Conservation (phyloP, 1,140 invertebrate species). For the Drosophila pseudoobscura region DNA sequence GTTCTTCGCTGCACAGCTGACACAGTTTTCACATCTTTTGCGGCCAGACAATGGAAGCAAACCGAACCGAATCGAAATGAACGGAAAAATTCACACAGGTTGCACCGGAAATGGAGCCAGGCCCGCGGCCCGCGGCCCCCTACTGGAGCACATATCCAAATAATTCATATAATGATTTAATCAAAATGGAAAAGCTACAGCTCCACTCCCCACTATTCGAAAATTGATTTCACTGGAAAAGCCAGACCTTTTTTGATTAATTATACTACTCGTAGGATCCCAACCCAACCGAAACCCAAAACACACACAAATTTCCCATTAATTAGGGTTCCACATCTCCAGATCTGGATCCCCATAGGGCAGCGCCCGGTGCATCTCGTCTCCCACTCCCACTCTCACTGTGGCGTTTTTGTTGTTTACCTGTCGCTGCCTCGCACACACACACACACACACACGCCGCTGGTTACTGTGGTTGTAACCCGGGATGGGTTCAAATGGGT, state of each 20-base stretch:
- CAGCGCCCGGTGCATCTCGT: slow-evolving; percentile 22
- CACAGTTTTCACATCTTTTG: slow-evolving; percentile 53
- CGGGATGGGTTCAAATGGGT: slow-evolving; percentile 73
- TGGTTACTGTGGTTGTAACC: neutral
- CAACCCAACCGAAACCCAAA: no score
- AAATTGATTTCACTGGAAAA: slow-evolving; percentile 45
- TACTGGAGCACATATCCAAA: slow-evolving; percentile 1
- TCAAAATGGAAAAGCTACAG: slow-evolving; percentile 29
- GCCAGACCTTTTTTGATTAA: slow-evolving; percentile 57
- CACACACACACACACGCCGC: neutral
- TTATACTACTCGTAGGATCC: slow-evolving; percentile 22
- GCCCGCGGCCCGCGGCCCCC: no score
- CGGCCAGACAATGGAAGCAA: slow-evolving; percentile 27
- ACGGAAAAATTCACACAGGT: slow-evolving; percentile 50
- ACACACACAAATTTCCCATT: slow-evolving; percentile 27
- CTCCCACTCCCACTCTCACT: no score
- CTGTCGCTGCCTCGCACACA: slow-evolving; percentile 34
- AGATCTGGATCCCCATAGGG: slow-evolving; percentile 9
- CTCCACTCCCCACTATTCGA: neutral
- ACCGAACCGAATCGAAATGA: neutral
- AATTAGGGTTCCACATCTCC: slow-evolving; percentile 24
- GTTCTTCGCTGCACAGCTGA: slow-evolving; percentile 27
- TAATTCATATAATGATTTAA: slow-evolving; percentile 47
- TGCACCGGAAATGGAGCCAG: slow-evolving; percentile 36
- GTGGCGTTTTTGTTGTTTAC: slow-evolving; percentile 22